Percentiles rank a stretch among this genome's conserved stretches.
Conservation (phyloP, 2,797 vertebrate species). For the Sandelia bainsii region DNA sequence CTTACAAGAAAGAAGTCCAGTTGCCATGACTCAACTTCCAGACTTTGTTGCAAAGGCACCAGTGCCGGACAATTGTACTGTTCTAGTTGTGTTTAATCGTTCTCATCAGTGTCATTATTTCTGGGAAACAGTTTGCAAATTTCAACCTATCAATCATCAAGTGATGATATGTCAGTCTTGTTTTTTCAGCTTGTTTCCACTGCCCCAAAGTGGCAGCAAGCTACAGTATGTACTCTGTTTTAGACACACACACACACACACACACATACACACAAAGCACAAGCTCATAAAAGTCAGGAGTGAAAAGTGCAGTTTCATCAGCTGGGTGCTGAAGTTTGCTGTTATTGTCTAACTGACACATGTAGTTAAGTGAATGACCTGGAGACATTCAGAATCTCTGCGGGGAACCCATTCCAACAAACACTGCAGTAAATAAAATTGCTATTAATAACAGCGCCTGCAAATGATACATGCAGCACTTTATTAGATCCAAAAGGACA, state of each 20-base stretch:
- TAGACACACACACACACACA: not conserved
- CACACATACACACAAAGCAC: not conserved
- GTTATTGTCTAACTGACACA: conserved; percentile 19
- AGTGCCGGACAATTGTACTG: not conserved
- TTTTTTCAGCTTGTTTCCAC: too few species aligned
- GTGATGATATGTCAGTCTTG: too few species aligned
- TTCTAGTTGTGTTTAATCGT: not conserved
- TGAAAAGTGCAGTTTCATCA: conserved; percentile 17
- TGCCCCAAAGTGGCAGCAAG: not conserved
- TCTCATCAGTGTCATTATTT: not conserved
- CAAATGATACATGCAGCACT: conserved; percentile 27
- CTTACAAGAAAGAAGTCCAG: too few species aligned
- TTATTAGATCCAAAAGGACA: conserved; percentile 45
- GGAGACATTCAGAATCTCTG: conserved; percentile 21
- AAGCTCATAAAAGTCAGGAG: conserved; percentile 4
- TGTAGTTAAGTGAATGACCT: conserved; percentile 24
- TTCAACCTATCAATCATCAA: not conserved
- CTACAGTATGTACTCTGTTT: not conserved
- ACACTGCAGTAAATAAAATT: not conserved
- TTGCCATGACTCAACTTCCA: too few species aligned
- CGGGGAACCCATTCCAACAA: conserved; percentile 2
- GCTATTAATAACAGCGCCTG: conserved; percentile 37
- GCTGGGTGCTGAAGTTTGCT: not conserved
- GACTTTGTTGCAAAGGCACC: too few species aligned
- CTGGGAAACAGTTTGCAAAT: too few species aligned